Conservation (phyloP, 2,797 vertebrate species). For the Ispidina lecontei region DNA sequence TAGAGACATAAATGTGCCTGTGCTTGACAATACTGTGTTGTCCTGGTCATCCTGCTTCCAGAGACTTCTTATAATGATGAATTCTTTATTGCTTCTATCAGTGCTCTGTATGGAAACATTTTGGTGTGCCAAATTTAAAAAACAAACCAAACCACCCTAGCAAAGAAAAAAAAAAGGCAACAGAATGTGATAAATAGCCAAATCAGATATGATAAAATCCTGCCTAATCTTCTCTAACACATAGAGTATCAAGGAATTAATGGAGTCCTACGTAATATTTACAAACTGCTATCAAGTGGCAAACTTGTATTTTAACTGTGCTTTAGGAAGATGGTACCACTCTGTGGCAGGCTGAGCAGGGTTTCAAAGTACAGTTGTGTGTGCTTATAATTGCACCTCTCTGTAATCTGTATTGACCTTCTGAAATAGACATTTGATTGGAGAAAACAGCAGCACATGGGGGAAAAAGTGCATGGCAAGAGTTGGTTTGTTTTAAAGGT, state of each 20-base stretch:
- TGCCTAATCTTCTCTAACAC: background rate
- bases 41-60: background rate
- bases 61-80: background rate
- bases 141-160: background rate
- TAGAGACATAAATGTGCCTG: background rate
- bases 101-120: background rate
- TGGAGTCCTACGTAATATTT: constrained; percentile 33
- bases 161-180: background rate
- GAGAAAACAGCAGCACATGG: background rate
- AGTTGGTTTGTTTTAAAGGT: constrained; percentile 30
- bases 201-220: background rate
- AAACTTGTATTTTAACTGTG: constrained; percentile 37
- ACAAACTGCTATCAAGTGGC: constrained; percentile 33
- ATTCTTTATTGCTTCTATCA: background rate
- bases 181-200: background rate
- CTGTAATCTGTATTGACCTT: constrained; percentile 61
- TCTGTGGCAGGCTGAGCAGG: constrained; percentile 40
- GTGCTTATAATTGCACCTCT: constrained; percentile 33
- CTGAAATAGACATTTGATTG: constrained; percentile 24
- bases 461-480: background rate
- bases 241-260: background rate
- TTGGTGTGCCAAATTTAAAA: background rate
- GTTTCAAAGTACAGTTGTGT: constrained; percentile 59
- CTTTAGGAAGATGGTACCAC: constrained; percentile 41
- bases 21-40: background rate